Evolutionary conservation across 2,888 invertebrate genomes (phyloP).

Genomic region (Caenorhabditis sp.): DNA sequence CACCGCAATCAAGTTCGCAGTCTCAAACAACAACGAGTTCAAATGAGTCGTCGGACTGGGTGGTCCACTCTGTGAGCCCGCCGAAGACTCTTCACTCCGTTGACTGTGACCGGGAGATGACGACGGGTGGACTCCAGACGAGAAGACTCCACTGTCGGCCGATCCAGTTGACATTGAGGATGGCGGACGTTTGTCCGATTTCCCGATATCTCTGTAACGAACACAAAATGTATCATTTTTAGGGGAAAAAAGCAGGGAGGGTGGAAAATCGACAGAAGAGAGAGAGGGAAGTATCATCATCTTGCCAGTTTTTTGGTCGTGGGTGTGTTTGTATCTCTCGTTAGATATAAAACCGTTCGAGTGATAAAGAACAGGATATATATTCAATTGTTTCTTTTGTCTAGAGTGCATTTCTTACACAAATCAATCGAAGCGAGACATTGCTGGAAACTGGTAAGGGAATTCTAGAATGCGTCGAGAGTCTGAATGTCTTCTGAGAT

Average conservation of each 20-base stretch:
- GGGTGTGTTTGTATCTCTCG: conserved; percentile 19
- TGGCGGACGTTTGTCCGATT: conserved; percentile 66
- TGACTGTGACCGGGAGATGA: conserved; percentile 54
- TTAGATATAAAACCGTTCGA: conserved; percentile 48
- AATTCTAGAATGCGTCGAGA: too few relatives aligned
- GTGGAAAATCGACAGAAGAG: conserved; percentile 1
- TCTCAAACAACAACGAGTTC: conserved; percentile 65
- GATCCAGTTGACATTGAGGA: conserved; percentile 72
- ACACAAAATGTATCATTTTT: conserved; percentile 15
- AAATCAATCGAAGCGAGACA: neutral
- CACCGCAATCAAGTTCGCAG: conserved; percentile 70
- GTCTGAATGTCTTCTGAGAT: too few relatives aligned
- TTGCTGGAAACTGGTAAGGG: too few relatives aligned
- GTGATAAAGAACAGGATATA: conserved; percentile 61
- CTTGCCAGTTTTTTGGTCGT: conserved; percentile 50
- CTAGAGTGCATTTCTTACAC: neutral
- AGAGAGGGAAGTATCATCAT: conserved; percentile 32
- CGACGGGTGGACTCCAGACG: conserved; percentile 52
- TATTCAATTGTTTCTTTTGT: conserved; percentile 18
- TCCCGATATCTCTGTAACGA: conserved; percentile 49
- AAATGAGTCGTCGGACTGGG: conserved; percentile 70
- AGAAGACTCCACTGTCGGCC: conserved; percentile 68
- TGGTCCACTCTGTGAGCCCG: conserved; percentile 65
- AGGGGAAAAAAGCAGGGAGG: neutral
- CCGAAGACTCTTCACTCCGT: conserved; percentile 43